phyloP scores from a whole-genome alignment of 2,113 vertebrate genomes.

The Apodemus sylvaticus region DNA sequence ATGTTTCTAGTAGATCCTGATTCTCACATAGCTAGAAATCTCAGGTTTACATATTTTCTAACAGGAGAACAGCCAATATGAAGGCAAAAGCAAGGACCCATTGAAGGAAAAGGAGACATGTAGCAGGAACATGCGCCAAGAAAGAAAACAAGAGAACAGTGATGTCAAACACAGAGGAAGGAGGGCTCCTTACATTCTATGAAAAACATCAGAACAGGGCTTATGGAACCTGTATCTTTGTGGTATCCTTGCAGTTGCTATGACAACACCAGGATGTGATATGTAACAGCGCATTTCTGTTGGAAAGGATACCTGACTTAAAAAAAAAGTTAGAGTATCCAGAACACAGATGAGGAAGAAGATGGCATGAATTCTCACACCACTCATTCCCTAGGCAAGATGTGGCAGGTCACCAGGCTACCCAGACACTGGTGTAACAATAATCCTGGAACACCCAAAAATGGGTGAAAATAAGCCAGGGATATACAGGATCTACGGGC shows the following conservation, averaged over 20 bases:
- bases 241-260: background rate
- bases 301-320: background rate
- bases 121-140: background rate
- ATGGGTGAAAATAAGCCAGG: background rate
- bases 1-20: background rate
- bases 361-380: background rate
- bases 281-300: background rate
- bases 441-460: background rate
- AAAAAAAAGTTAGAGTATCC: background rate
- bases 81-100: background rate
- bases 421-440: background rate
- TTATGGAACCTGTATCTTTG: background rate
- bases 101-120: background rate
- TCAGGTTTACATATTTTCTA: background rate
- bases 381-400: background rate
- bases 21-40: background rate
- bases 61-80: background rate
- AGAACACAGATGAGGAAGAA: background rate
- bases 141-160: background rate
- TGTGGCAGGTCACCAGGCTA: background rate
- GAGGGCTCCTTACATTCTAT: background rate
- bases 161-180: background rate
- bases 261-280: background rate
- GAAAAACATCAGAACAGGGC: background rate
- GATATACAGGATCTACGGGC: background rate